These are phyloP conservation scores for Eugnorisma glareosa DNA, from an alignment of 2,888 invertebrate genomes.

Conservation along the genomic window DNA sequence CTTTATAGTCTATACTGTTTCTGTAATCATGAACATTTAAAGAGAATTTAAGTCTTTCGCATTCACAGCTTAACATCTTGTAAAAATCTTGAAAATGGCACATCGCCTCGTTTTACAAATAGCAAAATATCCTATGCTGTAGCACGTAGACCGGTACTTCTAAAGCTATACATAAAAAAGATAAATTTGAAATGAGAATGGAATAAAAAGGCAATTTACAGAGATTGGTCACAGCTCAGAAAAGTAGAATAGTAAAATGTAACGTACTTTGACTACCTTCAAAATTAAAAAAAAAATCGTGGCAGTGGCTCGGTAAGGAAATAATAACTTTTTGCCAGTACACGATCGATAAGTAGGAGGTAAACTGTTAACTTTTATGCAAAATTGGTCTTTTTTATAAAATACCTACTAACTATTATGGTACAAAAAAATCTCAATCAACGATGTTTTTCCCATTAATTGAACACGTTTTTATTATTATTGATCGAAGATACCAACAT, in stretches of 20 bases:
- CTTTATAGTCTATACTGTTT: not conserved
- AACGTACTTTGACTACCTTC: constrained; percentile 40
- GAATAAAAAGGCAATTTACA: constrained; percentile 52
- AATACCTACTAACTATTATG: too few relatives aligned
- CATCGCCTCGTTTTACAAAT: not conserved
- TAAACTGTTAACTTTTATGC: not conserved
- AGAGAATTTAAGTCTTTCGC: not conserved
- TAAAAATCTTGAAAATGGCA: constrained; percentile 10
- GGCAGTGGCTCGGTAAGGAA: constrained; percentile 50
- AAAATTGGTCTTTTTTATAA: not conserved
- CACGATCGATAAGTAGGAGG: not conserved
- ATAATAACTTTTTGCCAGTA: constrained; percentile 55
- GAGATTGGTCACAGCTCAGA: constrained; percentile 61
- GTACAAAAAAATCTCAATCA: not conserved
- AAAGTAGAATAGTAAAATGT: constrained; percentile 29
- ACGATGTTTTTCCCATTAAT: not conserved
- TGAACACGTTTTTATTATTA: not conserved
- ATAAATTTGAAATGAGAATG: constrained; percentile 13
- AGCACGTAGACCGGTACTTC: not conserved
- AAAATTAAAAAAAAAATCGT: constrained; percentile 49
- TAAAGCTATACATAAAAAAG: constrained; percentile 5
- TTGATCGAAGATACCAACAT: not conserved
- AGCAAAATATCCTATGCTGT: not conserved
- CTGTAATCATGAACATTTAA: not conserved
- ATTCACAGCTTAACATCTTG: not conserved